A percentile compares a stretch with the other conserved stretches of the same genome.
Conservation (phyloP, 2,797 vertebrate species). For the Staurois parvus region DNA sequence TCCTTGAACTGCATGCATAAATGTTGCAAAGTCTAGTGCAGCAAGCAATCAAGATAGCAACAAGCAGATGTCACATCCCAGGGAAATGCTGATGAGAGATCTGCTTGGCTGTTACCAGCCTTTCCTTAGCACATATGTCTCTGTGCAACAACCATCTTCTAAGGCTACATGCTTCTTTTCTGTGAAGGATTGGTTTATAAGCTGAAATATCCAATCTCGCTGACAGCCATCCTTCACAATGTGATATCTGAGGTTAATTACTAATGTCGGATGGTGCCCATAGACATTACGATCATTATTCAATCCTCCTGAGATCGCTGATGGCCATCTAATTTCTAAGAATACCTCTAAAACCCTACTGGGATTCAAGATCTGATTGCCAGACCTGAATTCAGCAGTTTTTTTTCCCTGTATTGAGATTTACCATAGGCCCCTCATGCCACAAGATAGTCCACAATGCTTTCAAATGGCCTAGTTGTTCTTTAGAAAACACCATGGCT, state of each 20-base stretch:
- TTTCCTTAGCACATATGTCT: neutral
- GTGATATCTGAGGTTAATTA: no score
- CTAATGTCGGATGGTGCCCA: no score
- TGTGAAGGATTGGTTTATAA: no score
- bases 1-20: neutral
- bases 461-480: constrained; percentile 7
- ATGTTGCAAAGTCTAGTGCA: no score
- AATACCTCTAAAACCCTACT: neutral
- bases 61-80: no score
- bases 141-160: neutral
- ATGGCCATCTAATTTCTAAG: neutral
- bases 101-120: no score
- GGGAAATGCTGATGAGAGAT: no score
- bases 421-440: constrained; percentile 3
- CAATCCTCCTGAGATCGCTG: no score
- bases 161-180: neutral
- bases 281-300: no score
- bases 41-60: no score
- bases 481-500: constrained; percentile 5
- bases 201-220: no score
- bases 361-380: neutral
- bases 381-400: neutral
- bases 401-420: neutral
- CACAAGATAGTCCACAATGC: constrained; percentile 1
- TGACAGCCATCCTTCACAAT: no score